Evolutionary conservation across 2,888 invertebrate species (phyloP).

Genomic region (Drosophila borealis): DNA sequence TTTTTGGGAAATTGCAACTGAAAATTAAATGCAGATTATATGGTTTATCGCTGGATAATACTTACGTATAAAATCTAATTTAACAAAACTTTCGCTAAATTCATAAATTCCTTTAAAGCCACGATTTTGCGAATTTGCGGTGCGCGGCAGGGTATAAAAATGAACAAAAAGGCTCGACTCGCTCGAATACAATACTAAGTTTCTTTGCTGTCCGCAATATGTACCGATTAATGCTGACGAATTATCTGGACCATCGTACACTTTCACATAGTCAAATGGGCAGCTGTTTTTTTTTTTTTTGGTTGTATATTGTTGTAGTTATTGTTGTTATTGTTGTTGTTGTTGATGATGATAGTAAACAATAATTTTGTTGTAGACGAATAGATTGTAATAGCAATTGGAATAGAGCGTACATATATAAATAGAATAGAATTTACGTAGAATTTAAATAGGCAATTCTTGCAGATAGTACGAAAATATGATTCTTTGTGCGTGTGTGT

Average conservation of each 20-base stretch:
- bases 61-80: conserved; percentile 92
- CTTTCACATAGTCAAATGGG: conserved; percentile 98
- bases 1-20: conserved; percentile 23
- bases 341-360: conserved; percentile 43
- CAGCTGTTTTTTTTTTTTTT: conserved; percentile 88
- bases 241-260: conserved; percentile 97
- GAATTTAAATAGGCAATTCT: conserved; percentile 48
- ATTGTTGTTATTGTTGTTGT: conserved; percentile 33
- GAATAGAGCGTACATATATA: conserved; percentile 30
- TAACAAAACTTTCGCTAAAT: conserved; percentile 99
- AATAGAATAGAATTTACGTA: conserved; percentile 46
- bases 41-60: conserved; percentile 48
- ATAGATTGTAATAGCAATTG: conserved; percentile 41
- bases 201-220: conserved; percentile 98
- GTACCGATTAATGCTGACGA: conserved; percentile 96
- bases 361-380: conserved; percentile 49
- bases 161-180: conserved; percentile 95
- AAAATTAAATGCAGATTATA: conserved; percentile 44
- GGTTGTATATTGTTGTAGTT: conserved; percentile 21
- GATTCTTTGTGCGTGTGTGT: conserved; percentile 5
- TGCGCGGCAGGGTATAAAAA: conserved; percentile 95
- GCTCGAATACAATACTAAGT: conserved; percentile 97
- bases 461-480: conserved; percentile 55
- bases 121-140: conserved; percentile 97
- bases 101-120: conserved; percentile 99